Conservation (phyloP, 2,888 invertebrate species). For the Euzophera pinguis region DNA sequence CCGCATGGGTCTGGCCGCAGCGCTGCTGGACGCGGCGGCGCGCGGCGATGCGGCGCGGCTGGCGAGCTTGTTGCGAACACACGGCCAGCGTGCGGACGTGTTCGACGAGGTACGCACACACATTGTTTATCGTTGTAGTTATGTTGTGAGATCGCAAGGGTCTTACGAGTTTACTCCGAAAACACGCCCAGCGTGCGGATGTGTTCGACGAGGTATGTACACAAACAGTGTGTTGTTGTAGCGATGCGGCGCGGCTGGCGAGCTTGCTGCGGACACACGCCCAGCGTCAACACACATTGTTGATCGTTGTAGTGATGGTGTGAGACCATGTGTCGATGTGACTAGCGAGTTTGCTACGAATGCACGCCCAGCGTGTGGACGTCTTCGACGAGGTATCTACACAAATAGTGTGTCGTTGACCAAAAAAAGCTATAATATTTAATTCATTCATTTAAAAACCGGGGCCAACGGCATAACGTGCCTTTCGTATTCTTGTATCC, state of each 20-base stretch:
- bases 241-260: conserved; percentile 89
- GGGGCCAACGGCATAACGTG: too few species aligned
- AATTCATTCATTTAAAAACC: too few species aligned
- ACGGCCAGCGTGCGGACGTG: conserved; percentile 82
- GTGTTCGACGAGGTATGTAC: too few species aligned
- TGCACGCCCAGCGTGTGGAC: conserved; percentile 78
- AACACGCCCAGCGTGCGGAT: conserved; percentile 78
- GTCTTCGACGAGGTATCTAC: too few species aligned
- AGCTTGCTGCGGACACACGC: conserved; percentile 83
- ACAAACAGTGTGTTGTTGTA: too few species aligned
- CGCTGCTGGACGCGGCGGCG: conserved; percentile 88
- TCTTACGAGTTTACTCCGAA: conserved; percentile 84
- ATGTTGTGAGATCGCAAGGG: conserved; percentile 76
- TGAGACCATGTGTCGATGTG: conserved; percentile 76
- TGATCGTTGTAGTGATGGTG: conserved; percentile 60
- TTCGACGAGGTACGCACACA: conserved; percentile 88
- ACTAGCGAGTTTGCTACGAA: conserved; percentile 84
- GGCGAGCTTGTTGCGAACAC: conserved; percentile 83
- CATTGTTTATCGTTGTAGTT: conserved; percentile 43
- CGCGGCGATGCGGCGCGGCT: conserved; percentile 90
- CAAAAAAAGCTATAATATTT: too few species aligned
- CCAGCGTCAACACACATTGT: conserved; percentile 59
- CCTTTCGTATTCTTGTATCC: too few species aligned
- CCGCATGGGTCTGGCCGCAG: conserved; percentile 83
- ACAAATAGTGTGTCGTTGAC: too few species aligned